Conservation (phyloP, 2,113 vertebrate genomes). For the Cervus canadensis region DNA sequence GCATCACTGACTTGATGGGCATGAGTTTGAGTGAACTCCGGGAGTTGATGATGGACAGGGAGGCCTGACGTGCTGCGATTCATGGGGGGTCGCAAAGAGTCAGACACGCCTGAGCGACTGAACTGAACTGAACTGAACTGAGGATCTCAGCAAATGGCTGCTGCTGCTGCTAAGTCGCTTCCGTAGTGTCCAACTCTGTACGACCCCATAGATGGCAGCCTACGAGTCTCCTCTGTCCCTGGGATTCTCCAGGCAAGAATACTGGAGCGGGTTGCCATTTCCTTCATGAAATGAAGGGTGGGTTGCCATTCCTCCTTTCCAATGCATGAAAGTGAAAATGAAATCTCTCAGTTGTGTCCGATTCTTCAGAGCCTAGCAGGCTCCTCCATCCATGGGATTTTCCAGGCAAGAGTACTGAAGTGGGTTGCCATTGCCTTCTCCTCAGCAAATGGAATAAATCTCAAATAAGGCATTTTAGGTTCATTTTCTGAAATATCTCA, state of each 20-base stretch:
- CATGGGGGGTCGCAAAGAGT: too few species aligned
- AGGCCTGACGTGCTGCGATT: too few species aligned
- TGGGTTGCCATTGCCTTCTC: background rate
- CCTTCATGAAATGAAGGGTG: background rate
- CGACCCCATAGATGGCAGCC: background rate
- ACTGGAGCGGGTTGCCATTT: background rate
- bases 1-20: too few species aligned
- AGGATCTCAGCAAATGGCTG: background rate
- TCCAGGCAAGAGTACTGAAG: background rate
- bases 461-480: background rate
- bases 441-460: background rate
- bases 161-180: background rate
- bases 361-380: fast-evolving
- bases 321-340: background rate
- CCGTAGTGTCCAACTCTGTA: background rate
- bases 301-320: background rate
- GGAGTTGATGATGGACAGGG: too few species aligned
- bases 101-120: too few species aligned
- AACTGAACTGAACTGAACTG: too few species aligned
- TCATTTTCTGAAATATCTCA: background rate
- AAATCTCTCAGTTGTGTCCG: fast-evolving
- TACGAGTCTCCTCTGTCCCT: background rate
- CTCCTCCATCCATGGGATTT: background rate
- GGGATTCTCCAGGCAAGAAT: background rate
- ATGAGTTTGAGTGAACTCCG: too few species aligned